phyloP scores from a whole-genome alignment of 2,888 invertebrate genomes.

The Oeneis ivallda region DNA sequence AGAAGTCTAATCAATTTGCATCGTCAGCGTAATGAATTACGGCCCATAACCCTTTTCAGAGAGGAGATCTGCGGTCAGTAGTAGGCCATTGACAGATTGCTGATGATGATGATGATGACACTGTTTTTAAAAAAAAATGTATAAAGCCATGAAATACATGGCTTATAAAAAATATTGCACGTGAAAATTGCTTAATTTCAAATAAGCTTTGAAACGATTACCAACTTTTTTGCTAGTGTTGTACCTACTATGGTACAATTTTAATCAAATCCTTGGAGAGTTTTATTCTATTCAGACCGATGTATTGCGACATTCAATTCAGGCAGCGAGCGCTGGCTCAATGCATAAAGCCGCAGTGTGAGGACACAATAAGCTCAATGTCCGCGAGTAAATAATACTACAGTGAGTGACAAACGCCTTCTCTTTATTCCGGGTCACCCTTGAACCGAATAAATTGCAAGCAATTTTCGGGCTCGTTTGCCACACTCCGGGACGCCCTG shows the following conservation, averaged over 20 bases:
- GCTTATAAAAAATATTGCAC: no score
- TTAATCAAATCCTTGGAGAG: background rate
- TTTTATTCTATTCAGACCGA: background rate
- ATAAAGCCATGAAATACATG: no score
- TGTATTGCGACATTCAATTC: slow-evolving; percentile 7
- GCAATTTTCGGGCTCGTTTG: slow-evolving; percentile 76
- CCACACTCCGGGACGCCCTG: slow-evolving; percentile 62
- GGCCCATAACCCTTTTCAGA: no score
- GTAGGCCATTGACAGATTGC: no score
- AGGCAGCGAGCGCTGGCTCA: slow-evolving; percentile 24
- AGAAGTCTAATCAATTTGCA: no score
- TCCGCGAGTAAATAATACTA: slow-evolving; percentile 69
- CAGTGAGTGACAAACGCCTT: slow-evolving; percentile 72
- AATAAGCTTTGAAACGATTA: no score
- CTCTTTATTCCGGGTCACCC: slow-evolving; percentile 74
- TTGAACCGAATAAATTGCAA: slow-evolving; percentile 75
- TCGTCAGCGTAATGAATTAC: no score
- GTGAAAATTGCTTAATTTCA: no score
- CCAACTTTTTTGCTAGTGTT: no score
- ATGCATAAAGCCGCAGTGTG: slow-evolving; percentile 37
- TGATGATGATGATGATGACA: no score
- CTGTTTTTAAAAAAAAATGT: no score
- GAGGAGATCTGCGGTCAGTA: no score
- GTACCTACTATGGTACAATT: background rate
- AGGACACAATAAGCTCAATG: slow-evolving; percentile 44